A percentile compares a stretch with the other conserved stretches of the same genome.
Conservation (phyloP, 2,888 invertebrate genomes). For the Euspilapteryx auroguttella region DNA sequence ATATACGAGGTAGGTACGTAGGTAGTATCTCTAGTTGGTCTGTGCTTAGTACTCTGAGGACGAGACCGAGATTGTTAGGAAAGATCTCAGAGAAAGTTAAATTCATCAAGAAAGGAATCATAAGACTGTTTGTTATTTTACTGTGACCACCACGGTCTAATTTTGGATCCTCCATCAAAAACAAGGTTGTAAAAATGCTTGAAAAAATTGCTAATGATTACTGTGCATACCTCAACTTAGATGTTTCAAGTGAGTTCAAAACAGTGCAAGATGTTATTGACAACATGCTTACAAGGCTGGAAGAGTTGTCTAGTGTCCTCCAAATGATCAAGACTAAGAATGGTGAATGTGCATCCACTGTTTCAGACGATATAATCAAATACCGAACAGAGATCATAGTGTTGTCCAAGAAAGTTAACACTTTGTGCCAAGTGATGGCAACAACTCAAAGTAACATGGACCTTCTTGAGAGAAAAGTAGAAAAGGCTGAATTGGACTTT, state of each 20-base stretch:
- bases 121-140: too few species aligned
- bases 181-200: constrained; percentile 50
- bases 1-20: too few species aligned
- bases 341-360: constrained; percentile 35
- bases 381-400: constrained; percentile 51
- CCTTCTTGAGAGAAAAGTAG: constrained; percentile 60
- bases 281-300: constrained; percentile 67
- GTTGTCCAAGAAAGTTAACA: constrained; percentile 57
- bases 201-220: constrained; percentile 56
- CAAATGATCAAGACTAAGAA: constrained; percentile 57
- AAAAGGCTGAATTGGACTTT: constrained; percentile 62
- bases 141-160: too few species aligned
- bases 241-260: constrained; percentile 55
- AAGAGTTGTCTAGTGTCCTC: constrained; percentile 66
- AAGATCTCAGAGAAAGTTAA: too few species aligned
- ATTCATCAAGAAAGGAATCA: too few species aligned
- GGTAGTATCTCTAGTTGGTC: too few species aligned
- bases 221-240: constrained; percentile 54
- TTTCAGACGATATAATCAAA: constrained; percentile 55
- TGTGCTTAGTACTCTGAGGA: too few species aligned
- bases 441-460: constrained; percentile 51
- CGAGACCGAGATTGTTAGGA: too few species aligned
- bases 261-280: constrained; percentile 66
- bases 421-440: constrained; percentile 53
- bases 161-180: too few species aligned